Evolutionary conservation across 2,888 invertebrate genomes (phyloP), one percentile per base, ranked within the genome.

Genomic region (Perdita meconis): DNA sequence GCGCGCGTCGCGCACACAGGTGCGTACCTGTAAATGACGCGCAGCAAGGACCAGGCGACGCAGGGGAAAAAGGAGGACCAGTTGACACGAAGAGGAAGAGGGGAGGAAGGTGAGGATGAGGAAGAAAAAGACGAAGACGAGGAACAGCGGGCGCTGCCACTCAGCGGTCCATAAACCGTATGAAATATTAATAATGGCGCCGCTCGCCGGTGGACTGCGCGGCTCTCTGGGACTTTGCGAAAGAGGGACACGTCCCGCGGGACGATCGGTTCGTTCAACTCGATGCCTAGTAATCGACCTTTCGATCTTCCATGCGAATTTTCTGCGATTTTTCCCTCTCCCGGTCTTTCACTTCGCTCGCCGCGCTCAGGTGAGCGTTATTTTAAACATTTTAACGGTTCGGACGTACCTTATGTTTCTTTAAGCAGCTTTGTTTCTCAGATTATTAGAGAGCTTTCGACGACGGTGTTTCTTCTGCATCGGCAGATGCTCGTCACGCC

Each of bases 171-270:
- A 85, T 87, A 87, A 87, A 87, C 83, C 82, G 81, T 87, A 85
- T 85, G 83, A 87, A 87, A 87, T 87, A 87, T 87, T 86, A 86
- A 86, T 87, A 87, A 87, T 82, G 81, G 80, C 80, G 69, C 82
- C 81, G 82, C 65, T 83, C 81, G 70, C 70, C 55, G 60, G 72
- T 72, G 76, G 72, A 78, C 82, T 56, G 56, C 70, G 38, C 65
- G 67, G 56, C 42, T 60, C 77, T 75, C 70, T 42, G 69, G 57
- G 56, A 78, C 78, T 63, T 80, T 75, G 78, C 76, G 78, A 85
- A 78, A 83, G 85, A 80, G 79, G 78, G 76, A 80, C 81, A 74
- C 66, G 73, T 83, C 83, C 75, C 76, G 47, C 19, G 74, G 72
- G 81, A 81, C 63, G 71, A 82, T 81, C 75, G 83, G 83, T 85